Conservation (phyloP, 2,113 vertebrate species). For the Pseudorectes ferrugineus region DNA sequence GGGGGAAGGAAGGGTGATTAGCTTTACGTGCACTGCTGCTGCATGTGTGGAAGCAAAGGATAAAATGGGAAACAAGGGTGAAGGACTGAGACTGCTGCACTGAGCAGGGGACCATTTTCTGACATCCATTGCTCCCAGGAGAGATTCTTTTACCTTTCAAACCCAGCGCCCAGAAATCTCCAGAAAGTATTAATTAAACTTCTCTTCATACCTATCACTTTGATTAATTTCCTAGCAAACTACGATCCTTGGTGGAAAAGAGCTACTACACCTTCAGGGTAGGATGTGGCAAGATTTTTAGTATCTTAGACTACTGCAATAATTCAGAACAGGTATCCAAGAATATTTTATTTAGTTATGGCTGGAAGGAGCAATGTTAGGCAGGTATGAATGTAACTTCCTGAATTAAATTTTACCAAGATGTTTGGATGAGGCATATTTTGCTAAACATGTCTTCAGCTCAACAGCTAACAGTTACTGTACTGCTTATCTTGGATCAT, state of each 20-base stretch:
- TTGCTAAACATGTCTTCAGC: not conserved
- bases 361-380: not conserved
- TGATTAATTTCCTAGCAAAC: not conserved
- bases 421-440: not conserved
- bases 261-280: not conserved
- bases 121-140: not conserved
- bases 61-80: not conserved
- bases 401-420: not conserved
- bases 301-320: not conserved
- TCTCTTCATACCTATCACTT: not conserved
- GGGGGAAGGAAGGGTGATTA: conserved; percentile 11
- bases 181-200: not conserved
- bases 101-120: not conserved
- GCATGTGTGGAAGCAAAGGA: not conserved
- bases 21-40: not conserved
- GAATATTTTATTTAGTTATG: not conserved
- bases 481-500: not conserved
- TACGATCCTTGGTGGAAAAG: not conserved
- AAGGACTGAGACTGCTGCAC: not conserved
- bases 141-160: not conserved
- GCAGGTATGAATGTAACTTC: not conserved
- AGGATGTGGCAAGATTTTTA: not conserved
- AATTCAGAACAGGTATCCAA: not conserved
- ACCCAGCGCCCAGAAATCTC: not conserved
- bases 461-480: not conserved